These are phyloP conservation scores for Hippopotamyrus pictus DNA, from an alignment of 2,797 vertebrate genomes.

Conservation along the genomic window DNA sequence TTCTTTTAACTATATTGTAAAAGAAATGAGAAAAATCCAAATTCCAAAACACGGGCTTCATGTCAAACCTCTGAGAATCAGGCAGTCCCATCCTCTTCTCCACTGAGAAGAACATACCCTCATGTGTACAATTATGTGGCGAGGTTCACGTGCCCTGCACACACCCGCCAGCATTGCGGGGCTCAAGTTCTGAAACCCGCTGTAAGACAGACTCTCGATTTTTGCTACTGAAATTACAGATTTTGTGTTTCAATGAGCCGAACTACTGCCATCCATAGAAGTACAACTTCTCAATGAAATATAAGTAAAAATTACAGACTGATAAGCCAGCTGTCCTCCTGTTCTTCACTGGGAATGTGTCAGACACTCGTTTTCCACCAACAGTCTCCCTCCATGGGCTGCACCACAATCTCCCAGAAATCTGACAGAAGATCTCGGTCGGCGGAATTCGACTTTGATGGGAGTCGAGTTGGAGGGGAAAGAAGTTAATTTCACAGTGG, in stretches of 20 bases:
- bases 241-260: not conserved
- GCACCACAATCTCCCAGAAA: constrained; percentile 40
- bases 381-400: not conserved
- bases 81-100: not conserved
- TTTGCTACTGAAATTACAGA: not conserved
- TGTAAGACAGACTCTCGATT: not conserved
- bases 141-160: not conserved
- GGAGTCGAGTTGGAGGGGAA: constrained; percentile 47
- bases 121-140: not conserved
- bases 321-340: not conserved
- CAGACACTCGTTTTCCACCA: not conserved
- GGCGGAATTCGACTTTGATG: constrained; percentile 55
- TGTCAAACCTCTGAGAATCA: not conserved
- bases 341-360: not conserved
- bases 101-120: not conserved
- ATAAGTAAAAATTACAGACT: not conserved
- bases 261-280: not conserved
- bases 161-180: not conserved
- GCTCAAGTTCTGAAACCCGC: not conserved
- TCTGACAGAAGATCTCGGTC: constrained; percentile 50
- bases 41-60: not conserved
- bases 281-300: not conserved
- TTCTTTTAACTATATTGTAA: not conserved
- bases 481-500: constrained; percentile 77
- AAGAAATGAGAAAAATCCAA: not conserved